Evolutionary conservation across 1,140 invertebrate species (phyloP).

Genomic region (Heliconius himera): DNA sequence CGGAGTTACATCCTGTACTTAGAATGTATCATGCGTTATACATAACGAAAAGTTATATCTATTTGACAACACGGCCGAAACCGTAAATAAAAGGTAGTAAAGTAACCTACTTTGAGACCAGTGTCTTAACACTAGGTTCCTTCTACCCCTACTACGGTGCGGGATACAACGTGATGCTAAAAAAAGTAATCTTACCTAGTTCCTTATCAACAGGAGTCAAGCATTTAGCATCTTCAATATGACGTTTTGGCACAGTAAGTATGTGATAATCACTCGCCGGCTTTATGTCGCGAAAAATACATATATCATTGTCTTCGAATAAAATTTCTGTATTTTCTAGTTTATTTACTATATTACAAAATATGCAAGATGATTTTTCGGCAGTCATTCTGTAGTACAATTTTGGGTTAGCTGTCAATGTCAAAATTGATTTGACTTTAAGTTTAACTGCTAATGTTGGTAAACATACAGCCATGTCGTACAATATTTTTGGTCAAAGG

Average conservation of each 20-base stretch:
- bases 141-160: no score
- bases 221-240: constrained; percentile 88
- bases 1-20: no score
- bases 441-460: constrained; percentile 11
- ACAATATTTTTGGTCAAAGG: constrained; percentile 9
- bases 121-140: no score
- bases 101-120: constrained; percentile 75
- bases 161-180: no score
- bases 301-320: constrained; percentile 88
- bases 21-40: no score
- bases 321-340: constrained; percentile 81
- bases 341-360: constrained; percentile 87
- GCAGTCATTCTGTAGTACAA: constrained; percentile 28
- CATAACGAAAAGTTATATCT: no score
- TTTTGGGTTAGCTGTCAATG: constrained; percentile 19
- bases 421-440: constrained; percentile 20
- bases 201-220: constrained; percentile 85
- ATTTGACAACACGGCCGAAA: no score
- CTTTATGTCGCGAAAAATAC: constrained; percentile 92
- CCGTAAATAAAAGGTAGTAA: no score
- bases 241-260: constrained; percentile 89
- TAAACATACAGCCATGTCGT: constrained; percentile 30
- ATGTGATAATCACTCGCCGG: constrained; percentile 92
- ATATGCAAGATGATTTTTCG: constrained; percentile 82
- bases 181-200: constrained; percentile 82